A percentile compares a stretch with the other conserved stretches of the same genome.
These are phyloP conservation scores for Charanyca ferruginea DNA, from an alignment of 2,888 invertebrate species.

Conservation along the genomic window DNA sequence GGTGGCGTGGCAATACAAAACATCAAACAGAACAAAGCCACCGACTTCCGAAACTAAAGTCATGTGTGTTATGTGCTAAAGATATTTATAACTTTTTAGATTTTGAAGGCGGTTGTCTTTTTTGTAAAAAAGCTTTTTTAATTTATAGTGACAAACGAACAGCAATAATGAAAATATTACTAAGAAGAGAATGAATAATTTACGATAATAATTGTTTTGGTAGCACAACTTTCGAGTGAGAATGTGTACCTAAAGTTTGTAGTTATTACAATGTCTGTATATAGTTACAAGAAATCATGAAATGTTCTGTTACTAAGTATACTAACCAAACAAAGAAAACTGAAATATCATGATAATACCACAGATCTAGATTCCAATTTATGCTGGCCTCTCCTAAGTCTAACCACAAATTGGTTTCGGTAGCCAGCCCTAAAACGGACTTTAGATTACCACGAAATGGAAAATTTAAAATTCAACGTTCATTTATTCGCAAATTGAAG, in stretches of 20 bases:
- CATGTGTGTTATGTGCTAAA: too few relatives aligned
- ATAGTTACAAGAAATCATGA: slow-evolving; percentile 24
- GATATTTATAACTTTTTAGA: too few relatives aligned
- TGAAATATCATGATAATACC: neutral
- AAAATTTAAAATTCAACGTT: slow-evolving; percentile 47
- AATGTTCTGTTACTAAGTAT: slow-evolving; percentile 10
- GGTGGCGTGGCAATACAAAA: too few relatives aligned
- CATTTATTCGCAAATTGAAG: slow-evolving; percentile 43
- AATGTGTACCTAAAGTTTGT: slow-evolving; percentile 7
- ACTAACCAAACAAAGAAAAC: slow-evolving; percentile 21
- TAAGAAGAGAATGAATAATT: neutral
- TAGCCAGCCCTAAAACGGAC: slow-evolving; percentile 39
- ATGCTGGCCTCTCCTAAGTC: slow-evolving; percentile 30
- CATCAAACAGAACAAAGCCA: too few relatives aligned
- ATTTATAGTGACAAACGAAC: too few relatives aligned
- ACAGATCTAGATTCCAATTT: slow-evolving; percentile 28
- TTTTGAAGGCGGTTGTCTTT: too few relatives aligned
- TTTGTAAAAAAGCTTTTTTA: too few relatives aligned
- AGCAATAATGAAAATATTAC: too few relatives aligned
- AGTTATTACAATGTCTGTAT: slow-evolving; percentile 27
- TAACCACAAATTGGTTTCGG: slow-evolving; percentile 51
- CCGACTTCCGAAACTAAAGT: too few relatives aligned
- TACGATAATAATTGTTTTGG: neutral
- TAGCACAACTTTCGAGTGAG: neutral
- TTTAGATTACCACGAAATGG: slow-evolving; percentile 50